Evolutionary conservation across 2,888 invertebrate genomes (phyloP), one percentile per base, ranked within the genome.

Genomic region (Euspilapteryx auroguttella): DNA sequence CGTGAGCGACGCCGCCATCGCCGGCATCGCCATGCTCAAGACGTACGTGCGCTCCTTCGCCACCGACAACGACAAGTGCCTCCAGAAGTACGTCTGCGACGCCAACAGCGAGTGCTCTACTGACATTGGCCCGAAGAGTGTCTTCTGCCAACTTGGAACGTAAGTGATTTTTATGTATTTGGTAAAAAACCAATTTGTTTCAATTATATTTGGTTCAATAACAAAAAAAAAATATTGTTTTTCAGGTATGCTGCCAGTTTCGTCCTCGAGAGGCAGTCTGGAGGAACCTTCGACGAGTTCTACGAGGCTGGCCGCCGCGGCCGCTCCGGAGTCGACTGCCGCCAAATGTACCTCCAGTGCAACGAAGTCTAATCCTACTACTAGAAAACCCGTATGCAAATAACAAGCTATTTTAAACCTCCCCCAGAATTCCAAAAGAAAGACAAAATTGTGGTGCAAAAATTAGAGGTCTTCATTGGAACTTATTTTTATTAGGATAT

Each of bases 61-160:
- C 34, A 86, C 86, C 20, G 79, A 81, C 27, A 87, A 92, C 47
- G 89, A 89, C 47, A 83, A 83, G 45, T 94, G 94, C 52, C 85
- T 90, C 56, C 87, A 92, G 61, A 89, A 88, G 49, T 90, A 89
- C 59, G 81, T 94, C 40, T 94, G 94, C 53, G 91, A 94, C 45
- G 94, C 94, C 13, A 93, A 90, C 61, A 85, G 81, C 28, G 93
- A 94, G 49, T 94, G 94, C 59, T 81, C 88, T 14, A 79, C 82
- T 27, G 92, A 91, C 53, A 84, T 86, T 38, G 86, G 86, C 64
- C 79, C 87, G 65, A 79, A 86, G 77, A 89, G 89, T 46, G 85
- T 94, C 44, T 91, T 93, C 81, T 94, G 94, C 51, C 92, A 94
- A 66, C 79, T 94, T 45, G 93, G 92, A 85, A 89, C 90, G 93